phyloP scores from a whole-genome alignment of 2,888 invertebrate species.

The Noctua pronuba region DNA sequence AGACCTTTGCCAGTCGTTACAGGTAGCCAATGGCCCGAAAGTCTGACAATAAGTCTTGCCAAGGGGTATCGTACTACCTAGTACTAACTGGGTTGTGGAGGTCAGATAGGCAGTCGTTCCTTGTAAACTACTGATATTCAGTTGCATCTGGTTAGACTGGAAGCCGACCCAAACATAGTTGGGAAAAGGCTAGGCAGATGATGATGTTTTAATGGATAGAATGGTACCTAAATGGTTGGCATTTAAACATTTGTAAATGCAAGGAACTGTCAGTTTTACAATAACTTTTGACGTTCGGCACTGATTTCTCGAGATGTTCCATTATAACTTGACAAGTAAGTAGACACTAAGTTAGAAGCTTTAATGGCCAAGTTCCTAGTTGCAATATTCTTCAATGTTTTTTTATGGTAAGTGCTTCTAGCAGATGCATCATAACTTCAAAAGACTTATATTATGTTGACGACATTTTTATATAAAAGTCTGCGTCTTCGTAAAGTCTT shows the following conservation, averaged over 20 bases:
- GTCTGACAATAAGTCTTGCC: neutral
- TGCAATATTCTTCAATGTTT: conserved; percentile 10
- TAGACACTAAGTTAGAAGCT: conserved; percentile 23
- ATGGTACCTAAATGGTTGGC: no score
- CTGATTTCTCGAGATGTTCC: neutral
- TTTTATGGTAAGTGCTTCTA: conserved; percentile 9
- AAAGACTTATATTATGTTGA: neutral
- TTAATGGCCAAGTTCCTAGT: conserved; percentile 27
- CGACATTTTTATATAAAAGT: neutral
- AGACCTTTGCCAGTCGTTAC: neutral
- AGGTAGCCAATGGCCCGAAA: neutral
- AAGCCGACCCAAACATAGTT: no score
- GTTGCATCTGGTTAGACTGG: no score
- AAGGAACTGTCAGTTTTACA: neutral
- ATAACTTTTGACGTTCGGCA: neutral
- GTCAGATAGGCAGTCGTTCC: no score
- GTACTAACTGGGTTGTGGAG: neutral
- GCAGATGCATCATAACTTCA: neutral
- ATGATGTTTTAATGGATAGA: no score
- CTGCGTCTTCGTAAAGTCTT: neutral
- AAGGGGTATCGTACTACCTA: neutral
- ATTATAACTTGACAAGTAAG: conserved; percentile 23
- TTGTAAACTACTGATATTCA: no score
- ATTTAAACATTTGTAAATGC: neutral
- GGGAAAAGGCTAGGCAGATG: no score